Base-by-base conservation (phyloP, 2,888 invertebrate genomes). In the Drosophila testacea region DNA sequence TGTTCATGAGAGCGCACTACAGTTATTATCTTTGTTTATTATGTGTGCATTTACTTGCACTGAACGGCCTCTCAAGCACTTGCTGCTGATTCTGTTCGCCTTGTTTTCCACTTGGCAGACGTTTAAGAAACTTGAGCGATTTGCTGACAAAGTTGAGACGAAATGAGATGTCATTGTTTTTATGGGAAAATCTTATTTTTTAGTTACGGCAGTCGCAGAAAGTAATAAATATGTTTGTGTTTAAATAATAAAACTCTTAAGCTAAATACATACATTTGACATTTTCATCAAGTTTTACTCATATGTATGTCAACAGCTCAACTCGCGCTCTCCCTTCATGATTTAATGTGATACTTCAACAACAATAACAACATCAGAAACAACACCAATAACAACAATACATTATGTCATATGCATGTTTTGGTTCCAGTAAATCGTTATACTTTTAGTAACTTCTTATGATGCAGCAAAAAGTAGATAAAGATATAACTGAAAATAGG, bases 211-310 rank as follows among this genome's bases (percentile, higher is more conserved):
- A 16, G 16, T 16, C 16, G 1, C 22, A 22, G 22, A 22, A 22
- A 0, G 22, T 22, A 22, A 22, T 22, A 22, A 22, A 22, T 22
- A 22, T 22, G 2, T 22, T 22, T 22, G 22, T 22, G 22, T 3
- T 22, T 22, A 22, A 22, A 22, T 22, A 22, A 22, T 22, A 22
- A 22, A 1, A 22, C 2, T 81, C 83, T 79, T 85, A 79, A 77
- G 67, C 86, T 73, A 79, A 77, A 83, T 81, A 84, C 83, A 83
- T 81, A 84, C 83, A 85, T 84, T 84, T 84, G 84, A 83, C 84
- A 85, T 84, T 84, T 85, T 77, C 84, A 84, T 83, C 79, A 83
- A 84, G 77, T 75, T 83, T 74, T 69, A 73, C 74, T 56, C 73
- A 74, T 79, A 79, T 82, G 82, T 79, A 79, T 82, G 82, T 73